These are phyloP conservation scores for Xylota sylvarum DNA, from an alignment of 2,888 invertebrate genomes.

Conservation along the genomic window DNA sequence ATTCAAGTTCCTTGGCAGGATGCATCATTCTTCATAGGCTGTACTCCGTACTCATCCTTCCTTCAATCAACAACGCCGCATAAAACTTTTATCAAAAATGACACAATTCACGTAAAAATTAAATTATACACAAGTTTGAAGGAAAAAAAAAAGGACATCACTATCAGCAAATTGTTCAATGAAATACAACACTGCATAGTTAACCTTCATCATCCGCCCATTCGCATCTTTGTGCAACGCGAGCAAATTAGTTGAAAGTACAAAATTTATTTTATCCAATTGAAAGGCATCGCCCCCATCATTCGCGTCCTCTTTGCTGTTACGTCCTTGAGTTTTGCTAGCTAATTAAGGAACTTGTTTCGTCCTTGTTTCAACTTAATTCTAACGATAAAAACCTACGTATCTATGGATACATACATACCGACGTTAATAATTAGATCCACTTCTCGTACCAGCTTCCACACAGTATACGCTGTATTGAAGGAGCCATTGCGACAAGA, in stretches of 20 bases:
- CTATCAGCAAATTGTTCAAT: not conserved
- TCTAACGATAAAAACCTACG: not conserved
- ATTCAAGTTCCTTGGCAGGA: too few relatives aligned
- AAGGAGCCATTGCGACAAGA: constrained; percentile 3
- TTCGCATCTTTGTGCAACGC: not conserved
- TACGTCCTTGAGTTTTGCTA: constrained; percentile 42
- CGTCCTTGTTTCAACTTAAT: constrained; percentile 42
- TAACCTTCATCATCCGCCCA: not conserved
- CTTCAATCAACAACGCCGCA: too few relatives aligned
- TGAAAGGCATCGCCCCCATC: constrained; percentile 22
- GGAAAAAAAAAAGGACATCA: not conserved
- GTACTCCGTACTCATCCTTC: too few relatives aligned
- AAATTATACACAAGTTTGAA: too few relatives aligned
- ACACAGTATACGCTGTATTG: not conserved
- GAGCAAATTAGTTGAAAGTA: constrained; percentile 14
- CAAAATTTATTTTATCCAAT: constrained; percentile 35
- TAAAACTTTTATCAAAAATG: too few relatives aligned
- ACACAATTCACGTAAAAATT: too few relatives aligned
- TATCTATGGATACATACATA: not conserved
- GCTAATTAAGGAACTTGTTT: constrained; percentile 58
- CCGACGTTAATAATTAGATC: constrained; percentile 26
- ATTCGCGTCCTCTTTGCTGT: not conserved
- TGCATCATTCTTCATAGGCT: too few relatives aligned
- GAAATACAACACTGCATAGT: not conserved
- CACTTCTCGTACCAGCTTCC: constrained; percentile 25